Base-by-base conservation (phyloP, 2,113 vertebrate genomes). In the Ammodytes marinus region DNA sequence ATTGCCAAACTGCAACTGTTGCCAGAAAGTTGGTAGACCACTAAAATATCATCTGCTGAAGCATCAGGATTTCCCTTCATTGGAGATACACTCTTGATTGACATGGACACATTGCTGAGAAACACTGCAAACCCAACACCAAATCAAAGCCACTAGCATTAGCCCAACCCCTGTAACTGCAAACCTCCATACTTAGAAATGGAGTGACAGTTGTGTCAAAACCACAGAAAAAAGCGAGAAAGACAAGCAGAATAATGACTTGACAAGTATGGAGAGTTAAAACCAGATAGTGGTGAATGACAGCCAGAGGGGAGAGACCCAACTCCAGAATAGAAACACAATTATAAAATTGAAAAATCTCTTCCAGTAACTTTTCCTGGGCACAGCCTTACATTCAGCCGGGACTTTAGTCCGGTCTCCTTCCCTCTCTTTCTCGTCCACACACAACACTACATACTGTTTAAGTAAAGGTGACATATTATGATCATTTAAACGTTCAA, bases 161-260 rank as follows among this genome's bases (percentile, higher is more conserved):
- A 79, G 69, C 17, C 45, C n/a, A 63, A 35, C 54, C 14, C 42
- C 43, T 69, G 53, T 46, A 68, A 70, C 54, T 72, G 77, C 27
- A 84, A 67, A 69, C 27, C 57, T 74, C 60, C 63, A 17, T 15
- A 35, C 27, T 74, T 68, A 65, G 77, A 63, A 80, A 66, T 64
- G 54, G 69, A 73, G 68, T 66, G 84, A 84, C 74, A 86, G 77
- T 63, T 83, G 67, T 79, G 84, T 80, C 65, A 85, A 71, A 81
- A 87, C 15, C 39, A 86, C 47, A 67, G 39, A n/a, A 59, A 80
- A 76, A 82, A 55, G 81, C 77, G 72, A 60, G 10, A 72, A 27
- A 66, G 77, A 84, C 65, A 15, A 86, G 69, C 61, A 39, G 58
- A 53, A 65, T 64, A 74, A 85, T 83, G 74, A 79, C 66, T 76